Percentiles rank a stretch among this genome's conserved stretches.
Evolutionary conservation across 92 coral and sea anemone genomes (phyloP).

Genomic region (Phymanthus crucifer): DNA sequence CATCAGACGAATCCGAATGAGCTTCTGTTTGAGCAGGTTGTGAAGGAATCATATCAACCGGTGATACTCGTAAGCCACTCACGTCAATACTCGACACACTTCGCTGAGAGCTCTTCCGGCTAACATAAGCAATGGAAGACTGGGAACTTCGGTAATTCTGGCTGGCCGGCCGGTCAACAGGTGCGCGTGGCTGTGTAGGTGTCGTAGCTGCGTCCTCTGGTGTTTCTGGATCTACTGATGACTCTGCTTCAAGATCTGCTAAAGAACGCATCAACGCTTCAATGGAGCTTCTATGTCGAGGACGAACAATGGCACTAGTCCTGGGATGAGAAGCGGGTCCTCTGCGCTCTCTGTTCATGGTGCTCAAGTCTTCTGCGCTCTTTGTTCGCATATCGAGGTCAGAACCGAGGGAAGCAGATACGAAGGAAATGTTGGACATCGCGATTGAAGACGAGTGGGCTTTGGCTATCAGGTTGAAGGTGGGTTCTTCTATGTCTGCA

Average conservation of each 20-base stretch:
- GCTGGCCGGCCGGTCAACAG: not conserved
- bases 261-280: slow-evolving; percentile 35
- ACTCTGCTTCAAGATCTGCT: slow-evolving; percentile 38
- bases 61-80: slow-evolving; percentile 45
- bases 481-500: slow-evolving; percentile 66
- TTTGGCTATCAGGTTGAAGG: slow-evolving; percentile 65
- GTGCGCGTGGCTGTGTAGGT: not conserved
- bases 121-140: slow-evolving; percentile 17
- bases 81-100: slow-evolving; percentile 39
- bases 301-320: slow-evolving; percentile 27
- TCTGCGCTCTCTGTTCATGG: slow-evolving; percentile 53
- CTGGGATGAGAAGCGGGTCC: slow-evolving; percentile 45
- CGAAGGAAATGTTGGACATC: slow-evolving; percentile 76
- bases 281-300: slow-evolving; percentile 16
- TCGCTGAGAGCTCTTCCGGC: slow-evolving; percentile 35
- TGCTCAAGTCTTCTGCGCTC: slow-evolving; percentile 52
- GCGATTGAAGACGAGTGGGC: slow-evolving; percentile 77
- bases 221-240: slow-evolving; percentile 30
- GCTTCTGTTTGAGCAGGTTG: slow-evolving; percentile 10
- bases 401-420: slow-evolving; percentile 72
- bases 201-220: slow-evolving; percentile 23
- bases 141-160: slow-evolving; percentile 19
- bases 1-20: slow-evolving; percentile 56
- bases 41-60: slow-evolving; percentile 47
- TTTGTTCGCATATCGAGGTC: slow-evolving; percentile 67